Evolutionary conservation across 1,140 invertebrate species (phyloP), one percentile per base, ranked within the genome.

Genomic region (Drosophila persimilis): DNA sequence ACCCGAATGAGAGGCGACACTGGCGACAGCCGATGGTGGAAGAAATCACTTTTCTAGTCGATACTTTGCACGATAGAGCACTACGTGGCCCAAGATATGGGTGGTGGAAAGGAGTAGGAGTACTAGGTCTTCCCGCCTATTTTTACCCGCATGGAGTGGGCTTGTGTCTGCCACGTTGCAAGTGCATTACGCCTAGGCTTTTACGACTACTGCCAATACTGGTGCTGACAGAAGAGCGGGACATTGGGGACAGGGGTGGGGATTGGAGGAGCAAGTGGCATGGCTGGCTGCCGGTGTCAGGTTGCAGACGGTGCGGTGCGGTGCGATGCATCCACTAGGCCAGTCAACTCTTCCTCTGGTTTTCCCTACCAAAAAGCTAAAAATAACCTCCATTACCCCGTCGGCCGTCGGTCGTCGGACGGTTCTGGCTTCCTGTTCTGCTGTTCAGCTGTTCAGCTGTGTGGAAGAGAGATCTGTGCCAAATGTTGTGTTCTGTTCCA

Each of bases 401-500:
- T 22, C 63, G 3, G 31, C 17, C 31, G 39, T 22, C 31, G 13
- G 29, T n/a, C 35, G 43, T 17, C 41, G 15, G 29, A 22, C 51
- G 63, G 67, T 76, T 51, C 67, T 61, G 53, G 76, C 80, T 84
- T 84, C 80, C 80, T 79, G 80, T 84, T 71, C 72, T 67, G 31
- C 80, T 79, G 80, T 84, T 71, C 72, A 67, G 35, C 35, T 39
- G 35, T 24, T 24, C 24, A 5, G 7, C 29, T 13, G 46, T 69
- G 62, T 61, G 57, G 47, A 45, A 65, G 24, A 72, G 43, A 72
- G 72, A 84, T 84, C 75, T 84, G 80, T 84, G 80, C 80, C 80
- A 84, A 83, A 74, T 78, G 61, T 66, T 84, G 35, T 35, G 31
- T 29, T 29, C 6, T 31, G 31, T 75, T 60, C 60, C 54, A 61